A percentile compares a stretch with the other conserved stretches of the same genome.
These are phyloP conservation scores for Poeciliopsis paucimaculata DNA, from an alignment of 2,797 vertebrate species.

Conservation along the genomic window DNA sequence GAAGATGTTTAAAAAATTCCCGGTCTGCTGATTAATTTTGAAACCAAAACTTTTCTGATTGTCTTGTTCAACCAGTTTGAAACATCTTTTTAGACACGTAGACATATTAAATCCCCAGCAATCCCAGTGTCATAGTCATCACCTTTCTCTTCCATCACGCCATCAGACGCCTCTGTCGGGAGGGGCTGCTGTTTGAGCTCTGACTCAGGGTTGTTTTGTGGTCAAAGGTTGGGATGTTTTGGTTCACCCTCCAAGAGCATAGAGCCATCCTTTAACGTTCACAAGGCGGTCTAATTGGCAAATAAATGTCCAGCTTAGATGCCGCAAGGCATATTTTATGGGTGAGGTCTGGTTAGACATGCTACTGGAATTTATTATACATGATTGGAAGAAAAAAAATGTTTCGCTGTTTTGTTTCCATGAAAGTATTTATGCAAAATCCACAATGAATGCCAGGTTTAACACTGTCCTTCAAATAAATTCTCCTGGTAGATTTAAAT, in stretches of 20 bases:
- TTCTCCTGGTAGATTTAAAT: neutral
- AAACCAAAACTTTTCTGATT: slow-evolving; percentile 34
- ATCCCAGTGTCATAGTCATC: slow-evolving; percentile 31
- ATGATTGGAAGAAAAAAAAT: neutral
- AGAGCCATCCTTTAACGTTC: slow-evolving; percentile 44
- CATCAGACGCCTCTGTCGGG: slow-evolving; percentile 46
- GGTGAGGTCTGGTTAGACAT: neutral
- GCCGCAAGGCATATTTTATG: neutral
- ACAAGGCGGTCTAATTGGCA: slow-evolving; percentile 45
- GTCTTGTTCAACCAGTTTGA: slow-evolving; percentile 58
- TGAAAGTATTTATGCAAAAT: neutral
- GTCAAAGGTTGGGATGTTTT: slow-evolving; percentile 48
- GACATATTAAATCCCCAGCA: slow-evolving; percentile 30
- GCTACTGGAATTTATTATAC: neutral
- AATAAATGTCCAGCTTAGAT: slow-evolving; percentile 22
- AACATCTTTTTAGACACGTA: neutral
- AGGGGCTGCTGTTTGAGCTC: slow-evolving; percentile 53
- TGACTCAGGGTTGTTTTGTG: slow-evolving; percentile 70
- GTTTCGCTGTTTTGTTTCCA: neutral
- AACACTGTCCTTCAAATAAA: neutral
- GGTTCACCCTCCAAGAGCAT: slow-evolving; percentile 20
- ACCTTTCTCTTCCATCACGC: slow-evolving; percentile 37
- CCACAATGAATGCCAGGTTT: neutral
- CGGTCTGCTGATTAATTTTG: slow-evolving; percentile 31
- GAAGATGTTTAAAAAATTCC: neutral